Conservation (phyloP, 1,140 invertebrate genomes). For the Subanguina moxae region DNA sequence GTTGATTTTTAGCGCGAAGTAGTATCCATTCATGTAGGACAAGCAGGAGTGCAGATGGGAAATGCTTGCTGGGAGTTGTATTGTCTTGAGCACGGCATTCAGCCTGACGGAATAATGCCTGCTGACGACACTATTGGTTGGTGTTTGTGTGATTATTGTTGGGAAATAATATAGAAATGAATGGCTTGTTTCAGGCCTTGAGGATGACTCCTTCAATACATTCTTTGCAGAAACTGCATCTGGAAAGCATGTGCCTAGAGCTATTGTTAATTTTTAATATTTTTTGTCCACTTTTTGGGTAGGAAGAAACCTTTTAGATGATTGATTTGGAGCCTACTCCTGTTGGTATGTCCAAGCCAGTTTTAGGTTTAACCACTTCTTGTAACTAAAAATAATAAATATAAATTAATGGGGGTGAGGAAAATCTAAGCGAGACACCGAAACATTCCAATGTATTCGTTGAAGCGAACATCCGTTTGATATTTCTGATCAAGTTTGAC, state of each 20-base stretch:
- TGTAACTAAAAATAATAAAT: no score
- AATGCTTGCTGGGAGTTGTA: conserved; percentile 76
- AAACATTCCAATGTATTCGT: no score
- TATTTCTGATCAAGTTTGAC: no score
- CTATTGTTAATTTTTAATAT: conserved; percentile 59
- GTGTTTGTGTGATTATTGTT: conserved; percentile 61
- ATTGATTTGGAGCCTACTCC: conserved; percentile 82
- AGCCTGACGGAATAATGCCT: conserved; percentile 66
- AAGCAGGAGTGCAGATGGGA: conserved; percentile 70
- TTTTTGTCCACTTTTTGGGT: background rate
- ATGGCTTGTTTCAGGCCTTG: background rate
- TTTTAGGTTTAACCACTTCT: background rate
- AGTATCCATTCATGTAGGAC: conserved; percentile 63
- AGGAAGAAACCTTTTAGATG: conserved; percentile 62
- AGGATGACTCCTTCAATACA: conserved; percentile 11
- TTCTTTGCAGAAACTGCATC: conserved; percentile 83
- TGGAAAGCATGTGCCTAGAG: conserved; percentile 78
- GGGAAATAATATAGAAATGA: conserved; percentile 68
- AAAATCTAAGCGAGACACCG: no score
- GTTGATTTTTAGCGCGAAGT: conserved; percentile 60
- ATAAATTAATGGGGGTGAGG: no score
- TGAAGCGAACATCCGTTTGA: no score
- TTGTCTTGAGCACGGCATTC: conserved; percentile 68
- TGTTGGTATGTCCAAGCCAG: conserved; percentile 71
- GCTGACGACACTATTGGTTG: conserved; percentile 21